A percentile compares a stretch with the other conserved stretches of the same genome.
phyloP scores from a whole-genome alignment of 2,888 invertebrate species.

The Baccha elongata region DNA sequence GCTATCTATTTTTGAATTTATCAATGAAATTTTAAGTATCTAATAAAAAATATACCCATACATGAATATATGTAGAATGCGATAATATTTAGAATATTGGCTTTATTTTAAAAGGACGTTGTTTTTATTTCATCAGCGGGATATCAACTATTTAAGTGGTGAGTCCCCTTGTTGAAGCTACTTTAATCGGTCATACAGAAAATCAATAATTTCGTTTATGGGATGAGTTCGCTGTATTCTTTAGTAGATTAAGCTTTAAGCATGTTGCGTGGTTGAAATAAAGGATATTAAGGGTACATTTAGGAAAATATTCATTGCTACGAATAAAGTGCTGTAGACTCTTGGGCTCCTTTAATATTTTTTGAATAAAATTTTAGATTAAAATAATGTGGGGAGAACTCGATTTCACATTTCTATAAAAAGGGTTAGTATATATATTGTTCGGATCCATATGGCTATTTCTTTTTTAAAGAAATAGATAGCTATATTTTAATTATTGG shows the following conservation, averaged over 20 bases:
- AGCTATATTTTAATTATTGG: too few relatives aligned
- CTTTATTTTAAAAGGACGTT: constrained; percentile 32
- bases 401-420: too few relatives aligned
- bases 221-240: background rate
- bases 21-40: constrained; percentile 72
- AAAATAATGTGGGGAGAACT: too few relatives aligned
- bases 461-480: too few relatives aligned
- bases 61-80: constrained; percentile 48
- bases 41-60: constrained; percentile 40
- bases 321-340: background rate
- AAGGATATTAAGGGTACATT: background rate
- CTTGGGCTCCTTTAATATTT: background rate
- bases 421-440: too few relatives aligned
- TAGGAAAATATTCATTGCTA: background rate
- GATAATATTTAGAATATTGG: constrained; percentile 53
- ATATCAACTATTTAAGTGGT: background rate
- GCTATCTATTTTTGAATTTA: constrained; percentile 60
- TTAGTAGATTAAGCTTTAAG: background rate
- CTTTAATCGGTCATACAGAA: constrained; percentile 60
- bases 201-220: constrained; percentile 59
- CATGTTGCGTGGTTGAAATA: background rate
- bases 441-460: too few relatives aligned
- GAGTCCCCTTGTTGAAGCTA: background rate
- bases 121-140: background rate
- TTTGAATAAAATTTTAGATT: background rate